A percentile compares a stretch with the other conserved stretches of the same genome.
Evolutionary conservation across 2,797 vertebrate species (phyloP).

Genomic region (Gadopsis marmoratus): DNA sequence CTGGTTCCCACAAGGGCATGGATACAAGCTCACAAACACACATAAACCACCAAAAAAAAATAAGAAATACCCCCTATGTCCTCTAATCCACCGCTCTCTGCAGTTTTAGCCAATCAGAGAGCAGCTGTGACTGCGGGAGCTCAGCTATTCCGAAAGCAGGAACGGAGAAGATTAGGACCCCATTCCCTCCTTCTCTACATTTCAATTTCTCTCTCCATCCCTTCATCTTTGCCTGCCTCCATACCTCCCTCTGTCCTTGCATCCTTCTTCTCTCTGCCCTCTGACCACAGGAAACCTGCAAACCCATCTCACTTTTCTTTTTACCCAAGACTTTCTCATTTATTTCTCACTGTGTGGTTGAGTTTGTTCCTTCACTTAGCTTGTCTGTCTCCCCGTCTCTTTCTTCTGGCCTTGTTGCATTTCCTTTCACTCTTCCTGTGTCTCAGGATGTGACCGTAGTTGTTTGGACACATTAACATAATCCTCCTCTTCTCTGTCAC

Average conservation of each 20-base stretch:
- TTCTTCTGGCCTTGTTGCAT: conserved; percentile 32
- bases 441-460: conserved; percentile 44
- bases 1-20: conserved; percentile 33
- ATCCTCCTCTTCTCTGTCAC: conserved; percentile 49
- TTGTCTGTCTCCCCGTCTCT: conserved; percentile 39
- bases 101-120: conserved; percentile 62
- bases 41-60: conserved; percentile 48
- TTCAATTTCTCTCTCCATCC: conserved; percentile 50
- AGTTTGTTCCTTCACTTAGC: conserved; percentile 36
- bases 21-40: conserved; percentile 26
- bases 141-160: conserved; percentile 62
- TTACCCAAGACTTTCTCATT: conserved; percentile 66
- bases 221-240: conserved; percentile 55
- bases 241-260: conserved; percentile 28
- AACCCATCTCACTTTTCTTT: conserved; percentile 36
- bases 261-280: conserved; percentile 39
- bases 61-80: conserved; percentile 54
- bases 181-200: conserved; percentile 58
- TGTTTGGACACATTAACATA: conserved; percentile 77
- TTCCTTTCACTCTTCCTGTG: conserved; percentile 4
- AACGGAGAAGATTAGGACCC: conserved; percentile 77
- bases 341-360: conserved; percentile 58
- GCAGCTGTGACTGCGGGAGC: conserved; percentile 54
- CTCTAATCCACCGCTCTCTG: conserved; percentile 63
- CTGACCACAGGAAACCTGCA: conserved; percentile 50